Evolutionary conservation across 2,797 vertebrate species (phyloP), one percentile per base, ranked within the genome.

Genomic region (Manis crassicaudata): DNA sequence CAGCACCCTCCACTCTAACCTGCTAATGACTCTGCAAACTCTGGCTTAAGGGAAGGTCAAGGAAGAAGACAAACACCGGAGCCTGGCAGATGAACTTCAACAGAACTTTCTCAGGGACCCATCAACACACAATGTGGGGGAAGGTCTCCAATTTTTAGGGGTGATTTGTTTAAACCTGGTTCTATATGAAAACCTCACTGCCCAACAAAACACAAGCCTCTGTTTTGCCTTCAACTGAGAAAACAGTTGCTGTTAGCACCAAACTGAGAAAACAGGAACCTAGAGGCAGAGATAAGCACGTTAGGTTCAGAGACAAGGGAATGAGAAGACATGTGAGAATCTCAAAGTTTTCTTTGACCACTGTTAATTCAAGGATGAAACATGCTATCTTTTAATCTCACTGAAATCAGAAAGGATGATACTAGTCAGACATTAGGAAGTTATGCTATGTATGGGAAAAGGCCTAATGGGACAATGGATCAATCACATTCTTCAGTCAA

Each of bases 321-420:
- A 79, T 56, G 93, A 72, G 12, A n/a, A 20, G 29, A 12, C 32
- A 90, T 75, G 65, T 88, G 77, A 60, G n/a, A 75, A 92, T 73
- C 40, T 80, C 40, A 32, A 83, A 62, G 40, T 29, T 92, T 96
- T 72, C 80, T 75, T 29, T 14, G 72, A 65, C 29, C 40, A 50
- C 37, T 88, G 27, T 83, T 83, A 83, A 83, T 72, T 89, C 52
- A 56, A 84, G 85, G 32, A 84, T 40, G 23, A 35, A 60, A 88
- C 60, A 72, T 5, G 3, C 85, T 79, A 88, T 62, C 90, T 91
- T 85, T 93, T 81, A 85, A 94, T 85, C 60, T 73, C 68, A 81
- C 67, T 92, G 50, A 72, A 94, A 92, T 60, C 37, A 77, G 85
- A 87, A 17, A n/a, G 62, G 62, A 94, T 46, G 46, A 88, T 56